Conservation (phyloP, 2,113 vertebrate species). For the Laterallus jamaicensis region DNA sequence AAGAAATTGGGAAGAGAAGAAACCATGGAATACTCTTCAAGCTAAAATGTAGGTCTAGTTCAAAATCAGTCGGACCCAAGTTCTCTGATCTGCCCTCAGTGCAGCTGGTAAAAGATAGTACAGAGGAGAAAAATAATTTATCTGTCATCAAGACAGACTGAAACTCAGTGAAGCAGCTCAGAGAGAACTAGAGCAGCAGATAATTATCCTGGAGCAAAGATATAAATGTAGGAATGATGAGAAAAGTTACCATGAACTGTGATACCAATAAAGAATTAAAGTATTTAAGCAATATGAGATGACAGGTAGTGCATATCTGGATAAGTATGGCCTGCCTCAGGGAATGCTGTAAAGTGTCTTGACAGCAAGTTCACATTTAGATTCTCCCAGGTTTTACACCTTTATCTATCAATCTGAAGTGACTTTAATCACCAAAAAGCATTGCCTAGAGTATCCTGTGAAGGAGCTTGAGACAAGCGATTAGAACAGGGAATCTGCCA, state of each 20-base stretch:
- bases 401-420: constrained; percentile 2
- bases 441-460: background rate
- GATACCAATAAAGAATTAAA: constrained; percentile 14
- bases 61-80: background rate
- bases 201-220: constrained; percentile 52
- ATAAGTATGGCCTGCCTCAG: background rate
- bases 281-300: constrained; percentile 35
- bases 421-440: constrained; percentile 26
- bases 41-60: background rate
- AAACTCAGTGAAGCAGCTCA: constrained; percentile 22
- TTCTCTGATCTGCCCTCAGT: background rate
- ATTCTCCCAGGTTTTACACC: background rate
- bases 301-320: background rate
- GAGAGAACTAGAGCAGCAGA: background rate
- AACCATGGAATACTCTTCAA: background rate
- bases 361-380: constrained; percentile 5
- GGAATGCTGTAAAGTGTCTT: constrained; percentile 4
- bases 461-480: background rate
- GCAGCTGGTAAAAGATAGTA: background rate
- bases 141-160: background rate
- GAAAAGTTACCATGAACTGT: constrained; percentile 16
- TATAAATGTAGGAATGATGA: background rate
- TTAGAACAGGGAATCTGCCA: background rate
- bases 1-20: background rate
- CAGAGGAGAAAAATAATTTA: constrained; percentile 8